Conservation (phyloP, 2,888 invertebrate genomes). For the Rotaria socialis region DNA sequence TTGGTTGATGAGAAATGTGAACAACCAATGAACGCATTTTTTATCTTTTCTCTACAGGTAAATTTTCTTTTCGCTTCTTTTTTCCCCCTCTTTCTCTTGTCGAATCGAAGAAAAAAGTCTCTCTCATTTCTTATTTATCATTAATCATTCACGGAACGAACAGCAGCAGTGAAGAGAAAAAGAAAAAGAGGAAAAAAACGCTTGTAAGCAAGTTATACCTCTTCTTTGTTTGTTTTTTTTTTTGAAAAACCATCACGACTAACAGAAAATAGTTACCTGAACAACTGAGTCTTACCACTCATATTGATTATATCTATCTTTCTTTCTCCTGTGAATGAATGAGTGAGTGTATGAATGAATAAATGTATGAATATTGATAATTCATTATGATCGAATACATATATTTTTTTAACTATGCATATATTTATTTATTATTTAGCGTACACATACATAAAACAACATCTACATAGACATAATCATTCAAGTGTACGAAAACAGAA, state of each 20-base stretch:
- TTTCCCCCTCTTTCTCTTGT: background rate
- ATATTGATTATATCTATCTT: background rate
- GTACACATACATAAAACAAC: background rate
- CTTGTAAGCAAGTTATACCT: background rate
- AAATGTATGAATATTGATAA: constrained; percentile 23
- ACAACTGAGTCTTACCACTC: background rate
- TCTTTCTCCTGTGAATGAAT: background rate
- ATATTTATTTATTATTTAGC: constrained; percentile 14
- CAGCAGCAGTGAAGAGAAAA: background rate
- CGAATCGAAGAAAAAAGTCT: constrained; percentile 13
- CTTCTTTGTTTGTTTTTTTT: background rate
- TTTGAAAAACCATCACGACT: background rate
- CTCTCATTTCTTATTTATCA: constrained; percentile 22
- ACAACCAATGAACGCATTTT: background rate
- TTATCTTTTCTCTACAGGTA: background rate
- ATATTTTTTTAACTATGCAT: constrained; percentile 2
- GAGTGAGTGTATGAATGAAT: background rate
- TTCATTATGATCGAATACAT: constrained; percentile 10
- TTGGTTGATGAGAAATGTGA: background rate
- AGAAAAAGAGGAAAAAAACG: background rate
- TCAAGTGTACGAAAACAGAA: background rate
- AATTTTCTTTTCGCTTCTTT: background rate
- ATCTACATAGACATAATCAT: background rate
- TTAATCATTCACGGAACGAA: constrained; percentile 9
- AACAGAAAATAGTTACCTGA: background rate